Base-by-base conservation (phyloP, 2,797 vertebrate species). In the Tolypeutes matacus region DNA sequence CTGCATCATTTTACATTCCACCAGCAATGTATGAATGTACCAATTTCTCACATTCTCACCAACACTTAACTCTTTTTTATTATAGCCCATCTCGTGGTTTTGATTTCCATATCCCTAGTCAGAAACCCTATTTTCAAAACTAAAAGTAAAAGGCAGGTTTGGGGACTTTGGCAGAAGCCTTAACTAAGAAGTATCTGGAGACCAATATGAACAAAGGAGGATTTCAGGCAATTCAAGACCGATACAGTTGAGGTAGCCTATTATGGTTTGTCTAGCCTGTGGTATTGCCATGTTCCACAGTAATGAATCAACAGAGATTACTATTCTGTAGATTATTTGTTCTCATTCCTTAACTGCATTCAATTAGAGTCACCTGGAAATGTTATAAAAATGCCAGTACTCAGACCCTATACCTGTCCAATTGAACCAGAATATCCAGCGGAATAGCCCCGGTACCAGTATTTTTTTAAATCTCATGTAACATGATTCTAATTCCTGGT, bases 71-170 rank as follows among this genome's bases (percentile, higher is more conserved):
- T 83, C 49, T 84, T 87, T 85, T 89, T 72, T 7, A 67, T 42
- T 25, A 25, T 13, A 67, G 36, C 31, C 46, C 46, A n/a, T 87
- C 20, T 76, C 13, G 42, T 64, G 29, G 20, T 56, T 78, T 87
- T 77, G 67, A 49, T 91, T n/a, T 76, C 2, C 13, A 46, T 58
- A 82, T 91, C 18, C 13, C 20, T 75, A 21, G 36, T 70, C 42
- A 36, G 67, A 77, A 91, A 58, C 6, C 17, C 6, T 34, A 12
- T 72, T 95, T 95, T 93, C 46, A 89, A 60, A 95, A 72, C 25
- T n/a, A 62, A 86, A 88, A 86, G 21, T 23, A 86, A 39, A 72
- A 88, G 73, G 15, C 29, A 42, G 11, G 3, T 76, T 49, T 64
- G 58, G 87, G 14, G 29, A 80, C 51, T 91, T 84, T 21, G 36